A percentile compares a stretch with the other conserved stretches of the same genome.
phyloP scores from a whole-genome alignment of 2,113 vertebrate genomes.

The Mesoclemmys tuberculata region DNA sequence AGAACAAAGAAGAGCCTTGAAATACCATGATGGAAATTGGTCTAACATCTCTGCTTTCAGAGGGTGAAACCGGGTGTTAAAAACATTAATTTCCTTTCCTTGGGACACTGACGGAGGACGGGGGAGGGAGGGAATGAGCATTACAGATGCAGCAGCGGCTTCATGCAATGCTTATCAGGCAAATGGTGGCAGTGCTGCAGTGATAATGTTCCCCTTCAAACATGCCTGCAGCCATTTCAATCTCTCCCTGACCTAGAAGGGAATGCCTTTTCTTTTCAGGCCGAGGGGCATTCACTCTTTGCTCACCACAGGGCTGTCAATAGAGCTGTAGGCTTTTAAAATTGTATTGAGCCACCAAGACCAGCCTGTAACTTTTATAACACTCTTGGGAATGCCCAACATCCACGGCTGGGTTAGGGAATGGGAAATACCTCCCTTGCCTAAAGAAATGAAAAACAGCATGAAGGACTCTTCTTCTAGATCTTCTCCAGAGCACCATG shows the following conservation, averaged over 20 bases:
- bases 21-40: background rate
- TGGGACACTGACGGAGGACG: rapidly evolving
- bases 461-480: background rate
- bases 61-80: background rate
- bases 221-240: background rate
- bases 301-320: background rate
- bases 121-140: background rate
- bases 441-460: background rate
- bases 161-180: background rate
- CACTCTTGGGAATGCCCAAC: background rate
- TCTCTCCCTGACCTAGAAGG: background rate
- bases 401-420: background rate
- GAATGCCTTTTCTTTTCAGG: background rate
- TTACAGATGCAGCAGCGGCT: background rate
- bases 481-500: background rate
- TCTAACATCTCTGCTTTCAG: background rate
- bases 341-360: too few species aligned
- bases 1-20: background rate
- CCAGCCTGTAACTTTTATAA: background rate
- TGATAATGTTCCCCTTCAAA: background rate
- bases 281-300: background rate
- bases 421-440: background rate
- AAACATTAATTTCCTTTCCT: background rate
- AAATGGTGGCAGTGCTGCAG: background rate
- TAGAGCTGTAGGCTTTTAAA: background rate